Evolutionary conservation across 2,888 invertebrate species (phyloP).

Genomic region (Cryptocephalus primarius): DNA sequence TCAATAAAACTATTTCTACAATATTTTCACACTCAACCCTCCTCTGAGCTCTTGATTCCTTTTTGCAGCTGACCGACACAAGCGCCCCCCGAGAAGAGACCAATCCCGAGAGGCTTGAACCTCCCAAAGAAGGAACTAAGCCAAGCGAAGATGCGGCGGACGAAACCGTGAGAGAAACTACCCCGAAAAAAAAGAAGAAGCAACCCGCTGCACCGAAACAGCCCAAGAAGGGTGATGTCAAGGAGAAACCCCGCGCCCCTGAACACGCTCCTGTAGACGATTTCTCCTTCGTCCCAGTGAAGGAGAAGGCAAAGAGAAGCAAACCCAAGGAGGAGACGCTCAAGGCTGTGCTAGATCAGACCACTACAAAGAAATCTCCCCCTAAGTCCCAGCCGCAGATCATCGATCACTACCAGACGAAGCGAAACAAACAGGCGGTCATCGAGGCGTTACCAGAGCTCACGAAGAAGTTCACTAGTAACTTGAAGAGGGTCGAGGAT

Average conservation of each 20-base stretch:
- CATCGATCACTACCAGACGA: constrained; percentile 17
- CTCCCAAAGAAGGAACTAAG: too few relatives aligned
- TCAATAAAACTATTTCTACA: too few relatives aligned
- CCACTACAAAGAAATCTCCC: constrained; percentile 8
- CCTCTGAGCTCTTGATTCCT: too few relatives aligned
- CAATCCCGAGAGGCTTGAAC: too few relatives aligned
- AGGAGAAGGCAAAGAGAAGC: constrained; percentile 15
- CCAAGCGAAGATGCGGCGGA: too few relatives aligned
- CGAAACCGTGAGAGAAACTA: too few relatives aligned
- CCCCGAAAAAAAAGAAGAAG: too few relatives aligned
- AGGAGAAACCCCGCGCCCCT: constrained; percentile 1
- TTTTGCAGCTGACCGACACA: too few relatives aligned
- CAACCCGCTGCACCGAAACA: too few relatives aligned
- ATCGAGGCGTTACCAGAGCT: background rate
- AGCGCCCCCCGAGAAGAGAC: too few relatives aligned
- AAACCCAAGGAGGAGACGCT: constrained; percentile 7
- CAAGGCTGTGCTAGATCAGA: constrained; percentile 2
- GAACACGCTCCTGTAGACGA: constrained; percentile 1
- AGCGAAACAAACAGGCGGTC: constrained; percentile 2
- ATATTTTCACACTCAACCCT: too few relatives aligned
- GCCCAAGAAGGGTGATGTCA: too few relatives aligned
- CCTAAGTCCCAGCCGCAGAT: constrained; percentile 13
- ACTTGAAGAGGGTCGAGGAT: constrained; percentile 1
- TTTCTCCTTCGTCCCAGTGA: constrained; percentile 15
- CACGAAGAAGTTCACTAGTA: background rate